Percentiles rank a stretch among this genome's conserved stretches.
These are phyloP conservation scores for Gracilinanus agilis DNA, from an alignment of 2,113 vertebrate species.

Conservation along the genomic window DNA sequence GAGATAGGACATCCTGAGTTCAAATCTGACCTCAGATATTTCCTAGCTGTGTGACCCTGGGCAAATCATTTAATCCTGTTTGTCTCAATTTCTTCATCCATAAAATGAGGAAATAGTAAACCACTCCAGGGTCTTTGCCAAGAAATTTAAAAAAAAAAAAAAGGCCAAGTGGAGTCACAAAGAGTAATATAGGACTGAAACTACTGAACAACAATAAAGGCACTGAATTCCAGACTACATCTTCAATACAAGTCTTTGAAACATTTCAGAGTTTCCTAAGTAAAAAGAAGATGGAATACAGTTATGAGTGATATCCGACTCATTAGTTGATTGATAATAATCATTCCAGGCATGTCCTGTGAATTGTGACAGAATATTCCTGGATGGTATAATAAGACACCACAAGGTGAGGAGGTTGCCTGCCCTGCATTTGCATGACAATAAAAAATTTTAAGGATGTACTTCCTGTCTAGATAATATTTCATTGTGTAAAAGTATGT, in stretches of 20 bases:
- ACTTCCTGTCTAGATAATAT: not conserved
- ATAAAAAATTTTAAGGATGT: not conserved
- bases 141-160: too few relatives aligned
- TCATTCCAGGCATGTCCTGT: not conserved
- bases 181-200: too few relatives aligned
- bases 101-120: not conserved
- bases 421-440: not conserved
- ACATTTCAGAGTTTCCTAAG: not conserved
- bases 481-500: not conserved
- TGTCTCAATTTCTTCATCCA: not conserved
- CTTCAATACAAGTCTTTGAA: not conserved
- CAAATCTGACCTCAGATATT: not conserved
- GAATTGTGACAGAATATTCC: constrained; percentile 1
- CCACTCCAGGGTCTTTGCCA: too few relatives aligned
- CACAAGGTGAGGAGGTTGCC: not conserved
- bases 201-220: too few relatives aligned
- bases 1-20: not conserved
- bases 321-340: not conserved
- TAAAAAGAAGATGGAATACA: not conserved
- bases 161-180: too few relatives aligned
- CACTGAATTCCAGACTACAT: not conserved
- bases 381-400: not conserved
- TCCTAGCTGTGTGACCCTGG: not conserved
- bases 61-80: too few relatives aligned
- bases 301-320: not conserved